Percentiles rank a stretch among this genome's conserved stretches.
Conservation (phyloP, 2,113 vertebrate species). For the Eupsittula cactorum region DNA sequence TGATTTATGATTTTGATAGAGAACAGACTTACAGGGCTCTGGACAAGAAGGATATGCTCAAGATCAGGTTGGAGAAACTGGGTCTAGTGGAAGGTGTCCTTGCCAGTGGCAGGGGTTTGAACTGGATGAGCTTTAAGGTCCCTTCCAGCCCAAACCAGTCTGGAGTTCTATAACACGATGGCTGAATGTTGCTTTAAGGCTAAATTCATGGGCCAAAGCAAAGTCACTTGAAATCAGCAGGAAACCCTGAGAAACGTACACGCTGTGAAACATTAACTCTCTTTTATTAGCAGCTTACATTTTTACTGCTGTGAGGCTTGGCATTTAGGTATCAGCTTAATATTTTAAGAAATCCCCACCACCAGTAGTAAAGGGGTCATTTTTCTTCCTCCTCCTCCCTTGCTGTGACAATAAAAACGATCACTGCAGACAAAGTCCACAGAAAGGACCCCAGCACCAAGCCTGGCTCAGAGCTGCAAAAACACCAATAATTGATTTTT, state of each 20-base stretch:
- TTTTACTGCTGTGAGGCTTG: constrained; percentile 28
- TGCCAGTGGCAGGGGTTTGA: not conserved
- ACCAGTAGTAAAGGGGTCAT: not conserved
- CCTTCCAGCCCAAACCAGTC: not conserved
- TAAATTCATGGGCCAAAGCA: not conserved
- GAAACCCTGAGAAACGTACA: not conserved
- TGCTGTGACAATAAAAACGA: constrained; percentile 64
- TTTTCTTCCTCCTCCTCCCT: constrained; percentile 45
- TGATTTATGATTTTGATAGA: not conserved
- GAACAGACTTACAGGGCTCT: not conserved
- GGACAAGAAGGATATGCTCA: not conserved
- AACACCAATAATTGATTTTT: constrained; percentile 67
- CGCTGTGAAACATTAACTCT: not conserved
- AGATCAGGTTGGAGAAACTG: not conserved
- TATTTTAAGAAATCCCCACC: not conserved
- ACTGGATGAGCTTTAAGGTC: not conserved
- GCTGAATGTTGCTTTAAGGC: not conserved
- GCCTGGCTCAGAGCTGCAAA: constrained; percentile 44
- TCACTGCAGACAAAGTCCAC: constrained; percentile 53
- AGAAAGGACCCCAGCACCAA: not conserved
- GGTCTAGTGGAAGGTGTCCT: not conserved
- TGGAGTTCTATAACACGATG: not conserved
- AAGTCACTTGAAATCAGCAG: not conserved
- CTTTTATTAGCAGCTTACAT: not conserved
- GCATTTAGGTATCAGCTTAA: not conserved